Evolutionary conservation across 1,140 invertebrate species (phyloP), one percentile per base, ranked within the genome.

Genomic region (Aleiodes sp.): DNA sequence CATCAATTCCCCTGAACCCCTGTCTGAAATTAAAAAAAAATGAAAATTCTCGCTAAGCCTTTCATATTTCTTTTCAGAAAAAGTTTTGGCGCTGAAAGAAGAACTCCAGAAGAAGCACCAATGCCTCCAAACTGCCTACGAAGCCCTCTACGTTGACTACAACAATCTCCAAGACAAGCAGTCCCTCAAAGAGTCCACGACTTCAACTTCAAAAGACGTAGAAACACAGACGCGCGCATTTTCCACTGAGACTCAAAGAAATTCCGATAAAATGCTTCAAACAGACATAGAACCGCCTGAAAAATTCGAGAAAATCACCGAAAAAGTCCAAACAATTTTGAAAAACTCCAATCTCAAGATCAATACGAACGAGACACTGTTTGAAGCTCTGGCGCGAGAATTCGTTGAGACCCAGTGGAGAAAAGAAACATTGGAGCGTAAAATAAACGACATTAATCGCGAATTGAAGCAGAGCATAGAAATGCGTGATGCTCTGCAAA

Each of bases 31-130:
- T n/a, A n/a, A n/a, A n/a, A n/a, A n/a, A n/a, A n/a, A n/a, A n/a
- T n/a, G n/a, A n/a, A n/a, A n/a, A n/a, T n/a, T n/a, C n/a, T n/a
- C n/a, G n/a, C n/a, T n/a, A n/a, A n/a, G n/a, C n/a, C n/a, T n/a
- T n/a, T n/a, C n/a, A n/a, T n/a, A n/a, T n/a, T n/a, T n/a, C n/a
- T n/a, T n/a, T n/a, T n/a, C n/a, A n/a, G 90, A 91, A 60, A 87
- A 88, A 76, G 73, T 92, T 12, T 76, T 92, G 14, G 77, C 84
- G 0, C 75, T 92, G n/a, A 92, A 91, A 79, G 87, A 87, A 14
- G 88, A 91, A 65, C 75, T 90, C n/a, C 87, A 89, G 59, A 86
- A 87, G n/a, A 91, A 91, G 59, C 80, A 86, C 63, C 77, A 82
- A 7, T 71, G 73, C 8, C 75, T 87, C 28, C 83, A 86, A 72